Evolutionary conservation across 2,888 invertebrate species (phyloP), one percentile per base, ranked within the genome.

Genomic region (Chromoteleia sp.): DNA sequence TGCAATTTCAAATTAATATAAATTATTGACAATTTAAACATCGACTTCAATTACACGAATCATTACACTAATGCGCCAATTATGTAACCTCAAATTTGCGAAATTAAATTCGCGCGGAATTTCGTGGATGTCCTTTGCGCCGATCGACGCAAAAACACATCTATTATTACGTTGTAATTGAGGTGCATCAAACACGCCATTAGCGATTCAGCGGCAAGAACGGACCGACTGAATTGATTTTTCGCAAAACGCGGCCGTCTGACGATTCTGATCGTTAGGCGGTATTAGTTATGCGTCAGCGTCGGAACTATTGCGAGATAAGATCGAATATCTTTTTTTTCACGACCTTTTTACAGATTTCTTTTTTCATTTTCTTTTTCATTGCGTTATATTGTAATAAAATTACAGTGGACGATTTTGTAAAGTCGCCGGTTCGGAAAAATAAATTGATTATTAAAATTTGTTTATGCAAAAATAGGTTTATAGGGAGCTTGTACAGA

Each of bases 121-220:
- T 65, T 50, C 14, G 54, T 29, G 12, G 7, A 15, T 65, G 36
- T 52, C 65, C 52, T 52, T 67, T 54, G 15, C 30, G 50, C 0
- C 19, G 50, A 25, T 54, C 19, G 50, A 14, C 17, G 12, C n/a
- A 54, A 56, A 68, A 67, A 52, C 52, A 41, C 19, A 29, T 52
- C 14, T 63, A 63, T 52, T 50, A 65, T 36, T 52, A 67, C 39
- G 43, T 67, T 67, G 54, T 52, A 67, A 67, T 52, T 67, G 39
- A 52, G 52, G 52, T 67, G 14, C 45, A 48, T 65, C 65, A 52
- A 65, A 65, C 15, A 52, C 33, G 15, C 3, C 43, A 19, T 33
- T 25, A 12, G 1, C 7, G 33, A 29, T 19, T 63, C 19, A 0
- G 45, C 48, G 63, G n/a, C 48, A 58, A 58, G 21, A 58, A 56